Evolutionary conservation across 1,140 invertebrate species (phyloP).

Genomic region (Nebria ingens): DNA sequence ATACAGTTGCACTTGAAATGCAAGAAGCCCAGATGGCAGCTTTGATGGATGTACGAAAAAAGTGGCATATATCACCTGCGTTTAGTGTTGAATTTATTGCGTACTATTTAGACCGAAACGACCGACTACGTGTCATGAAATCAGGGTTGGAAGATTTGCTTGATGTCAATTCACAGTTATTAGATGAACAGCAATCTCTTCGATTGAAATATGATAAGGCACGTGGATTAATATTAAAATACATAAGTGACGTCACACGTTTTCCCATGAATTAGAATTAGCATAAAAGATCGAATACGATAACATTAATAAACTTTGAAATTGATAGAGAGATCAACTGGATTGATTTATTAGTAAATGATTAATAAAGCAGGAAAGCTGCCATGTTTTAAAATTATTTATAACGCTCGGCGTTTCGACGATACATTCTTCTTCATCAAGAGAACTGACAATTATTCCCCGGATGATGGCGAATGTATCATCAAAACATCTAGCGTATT

Average conservation of each 20-base stretch:
- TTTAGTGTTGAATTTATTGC: constrained; percentile 89
- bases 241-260: not conserved
- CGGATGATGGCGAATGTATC: too few relatives aligned
- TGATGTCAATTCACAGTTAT: constrained; percentile 58
- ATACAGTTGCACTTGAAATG: constrained; percentile 63
- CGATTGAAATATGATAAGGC: constrained; percentile 70
- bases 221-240: not conserved
- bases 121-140: constrained; percentile 66
- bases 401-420: too few relatives aligned
- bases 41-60: constrained; percentile 75
- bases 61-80: constrained; percentile 87
- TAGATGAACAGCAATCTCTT: constrained; percentile 60
- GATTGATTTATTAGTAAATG: too few relatives aligned
- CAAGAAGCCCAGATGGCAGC: constrained; percentile 70
- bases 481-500: too few relatives aligned
- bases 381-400: too few relatives aligned
- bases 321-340: too few relatives aligned
- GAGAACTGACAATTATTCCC: too few relatives aligned
- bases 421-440: too few relatives aligned
- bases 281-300: too few relatives aligned
- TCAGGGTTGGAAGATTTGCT: constrained; percentile 62
- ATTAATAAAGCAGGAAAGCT: too few relatives aligned
- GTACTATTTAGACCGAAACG: constrained; percentile 82
- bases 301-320: too few relatives aligned
- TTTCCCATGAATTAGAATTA: too few relatives aligned